Evolutionary conservation across 2,113 vertebrate species (phyloP).

Genomic region (Misgurnus mizolepis): DNA sequence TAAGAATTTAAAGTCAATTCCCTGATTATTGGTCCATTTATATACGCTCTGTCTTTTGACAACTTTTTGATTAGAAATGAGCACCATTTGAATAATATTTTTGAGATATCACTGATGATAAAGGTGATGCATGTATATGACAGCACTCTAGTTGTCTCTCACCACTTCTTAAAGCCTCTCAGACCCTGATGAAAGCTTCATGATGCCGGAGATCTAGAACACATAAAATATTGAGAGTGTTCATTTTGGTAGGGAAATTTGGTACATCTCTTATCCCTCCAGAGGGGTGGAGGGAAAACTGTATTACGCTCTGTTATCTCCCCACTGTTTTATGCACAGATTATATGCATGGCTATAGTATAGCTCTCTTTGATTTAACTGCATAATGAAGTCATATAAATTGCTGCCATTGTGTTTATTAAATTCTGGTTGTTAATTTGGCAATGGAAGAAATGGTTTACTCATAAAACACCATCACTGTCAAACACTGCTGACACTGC

Average conservation of each 20-base stretch:
- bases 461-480: neutral
- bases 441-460: neutral
- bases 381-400: neutral
- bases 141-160: neutral
- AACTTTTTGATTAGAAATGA: constrained; percentile 2
- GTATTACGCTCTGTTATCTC: neutral
- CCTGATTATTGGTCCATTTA: neutral
- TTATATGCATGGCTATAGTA: neutral
- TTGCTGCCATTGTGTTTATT: neutral
- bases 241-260: neutral
- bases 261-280: neutral
- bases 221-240: constrained; percentile 51
- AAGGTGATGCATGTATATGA: neutral
- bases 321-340: neutral
- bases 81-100: neutral
- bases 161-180: neutral
- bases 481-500: neutral
- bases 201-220: constrained; percentile 19
- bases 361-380: neutral
- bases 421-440: neutral
- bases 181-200: constrained; percentile 15
- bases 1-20: too few species aligned
- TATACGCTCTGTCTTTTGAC: neutral
- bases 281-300: neutral
- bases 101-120: neutral